phyloP scores from a whole-genome alignment of 2,797 vertebrate species.

The Chloroceryle inda region DNA sequence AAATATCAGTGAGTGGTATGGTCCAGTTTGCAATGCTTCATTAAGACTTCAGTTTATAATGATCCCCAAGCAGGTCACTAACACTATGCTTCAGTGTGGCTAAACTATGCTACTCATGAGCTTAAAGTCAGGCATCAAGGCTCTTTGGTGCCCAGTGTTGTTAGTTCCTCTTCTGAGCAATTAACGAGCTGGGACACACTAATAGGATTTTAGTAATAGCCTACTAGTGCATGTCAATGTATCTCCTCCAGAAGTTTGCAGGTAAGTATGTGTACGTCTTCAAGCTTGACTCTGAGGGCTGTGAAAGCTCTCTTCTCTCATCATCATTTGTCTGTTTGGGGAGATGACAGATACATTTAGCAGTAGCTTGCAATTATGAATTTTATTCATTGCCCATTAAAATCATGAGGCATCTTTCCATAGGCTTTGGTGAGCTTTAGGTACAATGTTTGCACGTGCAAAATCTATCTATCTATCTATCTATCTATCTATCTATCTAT shows the following conservation, averaged over 20 bases:
- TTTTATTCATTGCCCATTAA: background rate
- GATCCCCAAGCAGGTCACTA: background rate
- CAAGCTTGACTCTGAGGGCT: background rate
- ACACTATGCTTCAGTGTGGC: accelerated
- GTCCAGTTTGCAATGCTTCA: background rate
- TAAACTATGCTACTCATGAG: accelerated
- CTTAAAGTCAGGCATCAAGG: background rate
- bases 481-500: background rate
- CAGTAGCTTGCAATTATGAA: background rate
- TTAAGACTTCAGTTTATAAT: background rate
- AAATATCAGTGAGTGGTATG: accelerated
- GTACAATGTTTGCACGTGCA: background rate
- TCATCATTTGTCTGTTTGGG: background rate
- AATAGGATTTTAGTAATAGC: background rate
- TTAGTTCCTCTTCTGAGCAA: background rate
- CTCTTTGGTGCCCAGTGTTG: background rate
- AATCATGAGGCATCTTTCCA: background rate
- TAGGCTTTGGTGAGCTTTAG: background rate
- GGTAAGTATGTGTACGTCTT: background rate
- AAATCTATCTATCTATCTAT: background rate
- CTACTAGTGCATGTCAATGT: accelerated
- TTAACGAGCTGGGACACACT: background rate
- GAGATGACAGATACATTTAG: background rate
- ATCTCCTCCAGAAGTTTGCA: background rate
- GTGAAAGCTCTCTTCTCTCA: background rate